phyloP scores from a whole-genome alignment of 2,888 invertebrate species.

The Heliconius cydno region DNA sequence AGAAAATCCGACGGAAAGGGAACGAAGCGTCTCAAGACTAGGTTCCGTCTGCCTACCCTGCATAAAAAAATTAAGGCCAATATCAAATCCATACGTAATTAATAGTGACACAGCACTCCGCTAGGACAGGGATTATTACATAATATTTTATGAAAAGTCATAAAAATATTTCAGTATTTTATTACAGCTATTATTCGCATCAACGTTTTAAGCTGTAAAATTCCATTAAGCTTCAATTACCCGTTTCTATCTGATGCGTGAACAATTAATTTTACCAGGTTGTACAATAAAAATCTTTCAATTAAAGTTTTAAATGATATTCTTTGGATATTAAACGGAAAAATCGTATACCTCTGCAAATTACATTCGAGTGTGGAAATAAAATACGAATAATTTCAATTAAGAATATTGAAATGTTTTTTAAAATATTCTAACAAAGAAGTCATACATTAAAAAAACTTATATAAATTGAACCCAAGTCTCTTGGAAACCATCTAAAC shows the following conservation, averaged over 20 bases:
- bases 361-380: background rate
- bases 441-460: background rate
- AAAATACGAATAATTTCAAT: background rate
- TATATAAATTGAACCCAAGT: background rate
- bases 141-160: conserved; percentile 17
- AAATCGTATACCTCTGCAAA: background rate
- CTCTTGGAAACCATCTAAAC: background rate
- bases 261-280: conserved; percentile 25
- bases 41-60: too few relatives aligned
- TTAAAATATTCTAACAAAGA: background rate
- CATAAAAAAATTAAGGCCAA: too few relatives aligned
- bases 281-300: conserved; percentile 12
- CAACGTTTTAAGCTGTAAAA: conserved; percentile 26
- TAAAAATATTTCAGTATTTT: conserved; percentile 21
- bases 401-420: background rate
- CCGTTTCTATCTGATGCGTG: conserved; percentile 27
- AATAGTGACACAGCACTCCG: background rate
- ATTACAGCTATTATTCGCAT: conserved; percentile 27
- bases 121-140: background rate
- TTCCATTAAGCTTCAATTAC: conserved; percentile 28
- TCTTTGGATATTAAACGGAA: conserved; percentile 13
- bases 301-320: conserved; percentile 9
- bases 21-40: too few relatives aligned
- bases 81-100: background rate
- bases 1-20: too few relatives aligned